Evolutionary conservation across 2,888 invertebrate genomes (phyloP).

Genomic region (Osedax fenrisi): DNA sequence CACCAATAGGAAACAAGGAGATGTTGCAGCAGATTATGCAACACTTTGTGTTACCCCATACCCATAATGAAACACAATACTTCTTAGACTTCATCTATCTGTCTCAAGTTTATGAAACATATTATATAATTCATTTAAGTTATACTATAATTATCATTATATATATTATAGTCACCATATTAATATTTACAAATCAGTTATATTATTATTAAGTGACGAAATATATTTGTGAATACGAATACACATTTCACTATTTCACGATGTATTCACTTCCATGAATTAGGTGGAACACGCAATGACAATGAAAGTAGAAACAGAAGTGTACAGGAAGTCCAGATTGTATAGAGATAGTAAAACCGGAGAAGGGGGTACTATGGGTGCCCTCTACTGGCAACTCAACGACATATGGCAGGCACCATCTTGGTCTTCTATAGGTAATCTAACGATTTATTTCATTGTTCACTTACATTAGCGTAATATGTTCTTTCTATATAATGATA

Average conservation of each 20-base stretch:
- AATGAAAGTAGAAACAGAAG: conserved; percentile 70
- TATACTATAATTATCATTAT: neutral
- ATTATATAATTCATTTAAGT: neutral
- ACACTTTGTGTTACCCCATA: conserved; percentile 52
- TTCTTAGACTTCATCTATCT: conserved; percentile 66
- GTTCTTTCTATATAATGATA: neutral
- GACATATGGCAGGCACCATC: conserved; percentile 94
- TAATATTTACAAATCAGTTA: too few species aligned
- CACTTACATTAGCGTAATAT: too few species aligned
- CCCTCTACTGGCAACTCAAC: conserved; percentile 93
- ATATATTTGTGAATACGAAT: too few species aligned
- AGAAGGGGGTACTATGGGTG: conserved; percentile 76
- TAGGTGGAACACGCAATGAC: conserved; percentile 70
- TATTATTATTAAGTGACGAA: too few species aligned
- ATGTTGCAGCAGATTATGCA: conserved; percentile 24
- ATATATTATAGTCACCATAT: too few species aligned
- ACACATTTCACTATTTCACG: too few species aligned
- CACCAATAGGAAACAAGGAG: conserved; percentile 29
- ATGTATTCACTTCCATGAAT: too few species aligned
- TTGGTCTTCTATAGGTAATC: conserved; percentile 59
- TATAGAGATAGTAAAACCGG: conserved; percentile 49
- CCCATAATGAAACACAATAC: conserved; percentile 48
- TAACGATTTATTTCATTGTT: too few species aligned
- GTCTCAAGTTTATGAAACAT: conserved; percentile 61
- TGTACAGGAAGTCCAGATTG: conserved; percentile 43